These are phyloP conservation scores for Umimayanthus kanabou DNA, from an alignment of 92 coral and sea anemone genomes.

Conservation along the genomic window DNA sequence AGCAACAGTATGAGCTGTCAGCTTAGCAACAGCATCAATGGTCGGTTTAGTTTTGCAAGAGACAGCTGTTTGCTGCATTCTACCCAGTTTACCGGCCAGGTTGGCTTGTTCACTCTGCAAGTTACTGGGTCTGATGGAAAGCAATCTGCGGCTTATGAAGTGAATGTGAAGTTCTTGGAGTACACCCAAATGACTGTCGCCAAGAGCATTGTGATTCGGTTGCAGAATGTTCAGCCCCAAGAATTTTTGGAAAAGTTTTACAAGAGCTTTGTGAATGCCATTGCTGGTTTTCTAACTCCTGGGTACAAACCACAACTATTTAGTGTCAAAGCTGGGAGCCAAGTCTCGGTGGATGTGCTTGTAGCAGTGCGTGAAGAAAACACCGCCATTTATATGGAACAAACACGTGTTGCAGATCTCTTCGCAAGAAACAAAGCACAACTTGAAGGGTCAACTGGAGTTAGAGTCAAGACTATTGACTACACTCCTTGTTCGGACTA, in stretches of 20 bases:
- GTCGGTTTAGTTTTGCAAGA: constrained; percentile 70
- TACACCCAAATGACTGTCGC: constrained; percentile 62
- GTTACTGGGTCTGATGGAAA: constrained; percentile 82
- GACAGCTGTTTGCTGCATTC: constrained; percentile 74
- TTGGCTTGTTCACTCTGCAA: constrained; percentile 55
- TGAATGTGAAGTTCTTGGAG: constrained; percentile 72
- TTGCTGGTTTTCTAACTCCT: constrained; percentile 55
- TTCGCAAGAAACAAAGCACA: constrained; percentile 63
- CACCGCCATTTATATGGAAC: constrained; percentile 47
- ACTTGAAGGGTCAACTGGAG: constrained; percentile 67
- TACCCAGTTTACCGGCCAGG: constrained; percentile 46
- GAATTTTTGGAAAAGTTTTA: constrained; percentile 67
- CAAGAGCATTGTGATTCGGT: constrained; percentile 75
- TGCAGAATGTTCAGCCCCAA: constrained; percentile 56
- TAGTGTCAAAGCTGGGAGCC: constrained; percentile 67
- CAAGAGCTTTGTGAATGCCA: constrained; percentile 63
- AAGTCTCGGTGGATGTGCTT: constrained; percentile 72
- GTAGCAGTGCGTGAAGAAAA: constrained; percentile 59
- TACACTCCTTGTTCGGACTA: constrained; percentile 81
- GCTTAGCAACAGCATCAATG: constrained; percentile 49
- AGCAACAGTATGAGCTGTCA: constrained; percentile 73
- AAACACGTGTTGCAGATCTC: constrained; percentile 60
- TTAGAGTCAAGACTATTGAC: constrained; percentile 63
- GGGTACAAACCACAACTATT: constrained; percentile 67
- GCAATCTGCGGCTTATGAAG: constrained; percentile 65